Conservation (phyloP, 2,888 invertebrate genomes). For the Reticulitermes lucifugus region DNA sequence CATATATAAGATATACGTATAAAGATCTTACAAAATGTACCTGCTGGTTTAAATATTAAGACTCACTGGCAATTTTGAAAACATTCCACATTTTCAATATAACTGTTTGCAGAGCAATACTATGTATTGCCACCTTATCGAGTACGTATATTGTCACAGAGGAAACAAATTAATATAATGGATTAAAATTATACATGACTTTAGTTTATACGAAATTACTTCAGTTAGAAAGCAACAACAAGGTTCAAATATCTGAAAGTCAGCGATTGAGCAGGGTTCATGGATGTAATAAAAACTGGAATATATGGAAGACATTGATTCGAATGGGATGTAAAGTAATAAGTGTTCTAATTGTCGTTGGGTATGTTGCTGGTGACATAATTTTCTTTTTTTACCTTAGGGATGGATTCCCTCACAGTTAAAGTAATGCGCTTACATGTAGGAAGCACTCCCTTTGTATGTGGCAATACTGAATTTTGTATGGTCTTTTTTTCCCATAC, state of each 20-base stretch:
- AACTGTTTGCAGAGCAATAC: not conserved
- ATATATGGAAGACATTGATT: slow-evolving; percentile 52
- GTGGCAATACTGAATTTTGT: not conserved
- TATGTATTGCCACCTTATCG: not conserved
- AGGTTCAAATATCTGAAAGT: not conserved
- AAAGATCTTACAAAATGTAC: not conserved
- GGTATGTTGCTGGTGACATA: not conserved
- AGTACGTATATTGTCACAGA: not conserved
- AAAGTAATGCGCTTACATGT: not conserved
- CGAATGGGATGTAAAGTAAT: slow-evolving; percentile 35
- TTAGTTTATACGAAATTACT: slow-evolving; percentile 9
- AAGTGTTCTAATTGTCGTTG: not conserved
- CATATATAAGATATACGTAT: slow-evolving; percentile 1
- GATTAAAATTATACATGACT: slow-evolving; percentile 1
- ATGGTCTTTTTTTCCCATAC: not conserved
- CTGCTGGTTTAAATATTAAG: not conserved
- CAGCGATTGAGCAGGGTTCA: slow-evolving; percentile 7
- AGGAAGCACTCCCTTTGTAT: not conserved
- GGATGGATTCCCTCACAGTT: not conserved
- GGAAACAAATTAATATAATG: slow-evolving; percentile 12
- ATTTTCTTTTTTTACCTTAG: not conserved
- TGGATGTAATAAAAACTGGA: slow-evolving; percentile 8
- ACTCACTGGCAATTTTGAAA: not conserved
- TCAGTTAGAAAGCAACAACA: not conserved
- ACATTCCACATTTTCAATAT: not conserved